Base-by-base conservation (phyloP, 2,113 vertebrate species). In the Cryptotis parvus region DNA sequence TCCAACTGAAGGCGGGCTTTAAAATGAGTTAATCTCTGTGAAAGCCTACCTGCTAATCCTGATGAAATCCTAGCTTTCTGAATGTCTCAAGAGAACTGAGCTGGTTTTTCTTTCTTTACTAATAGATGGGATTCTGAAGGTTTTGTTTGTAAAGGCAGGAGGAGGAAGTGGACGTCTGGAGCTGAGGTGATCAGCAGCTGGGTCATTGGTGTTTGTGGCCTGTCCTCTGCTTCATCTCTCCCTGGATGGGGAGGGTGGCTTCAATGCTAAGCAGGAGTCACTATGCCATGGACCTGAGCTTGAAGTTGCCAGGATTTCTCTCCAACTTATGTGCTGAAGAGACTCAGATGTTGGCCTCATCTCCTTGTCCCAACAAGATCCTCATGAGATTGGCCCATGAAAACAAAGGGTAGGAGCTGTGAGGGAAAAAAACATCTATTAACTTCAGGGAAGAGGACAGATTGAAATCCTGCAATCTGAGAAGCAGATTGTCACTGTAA, bases 321-420 rank as follows among this genome's bases (percentile, higher is more conserved):
- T 85, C 93, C 98, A 97, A 97, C 90, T 94, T 97, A 97, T 97
- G 98, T 96, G 98, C 98, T 97, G 98, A 98, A 98, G 97, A 98
- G 98, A 98, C 98, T 99, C 98, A 86, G 98, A 99, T 99, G 99
- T 99, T 98, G 98, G 98, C 96, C 98, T 99, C 98, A 98, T 98
- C 97, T 97, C 66, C 97, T 94, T 98, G 97, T 97, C 96, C 97
- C 96, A 97, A 97, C 98, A 97, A 92, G 97, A 98, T n/a, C 99
- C 98, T 98, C 99, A 99, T 99, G 99, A 96, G 98, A 98, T 98
- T 94, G 97, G 94, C 83, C 97, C 97, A 92, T 91, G 95, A 91
- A 98, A 97, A 98, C 98, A 97, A 98, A 98, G 97, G 82, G 98
- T 95, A 96, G 97, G 98, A 97, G 98, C 98, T 95, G 97, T 90